Evolutionary conservation across 2,888 invertebrate species (phyloP).

Genomic region (Scelioninae gen. 1): DNA sequence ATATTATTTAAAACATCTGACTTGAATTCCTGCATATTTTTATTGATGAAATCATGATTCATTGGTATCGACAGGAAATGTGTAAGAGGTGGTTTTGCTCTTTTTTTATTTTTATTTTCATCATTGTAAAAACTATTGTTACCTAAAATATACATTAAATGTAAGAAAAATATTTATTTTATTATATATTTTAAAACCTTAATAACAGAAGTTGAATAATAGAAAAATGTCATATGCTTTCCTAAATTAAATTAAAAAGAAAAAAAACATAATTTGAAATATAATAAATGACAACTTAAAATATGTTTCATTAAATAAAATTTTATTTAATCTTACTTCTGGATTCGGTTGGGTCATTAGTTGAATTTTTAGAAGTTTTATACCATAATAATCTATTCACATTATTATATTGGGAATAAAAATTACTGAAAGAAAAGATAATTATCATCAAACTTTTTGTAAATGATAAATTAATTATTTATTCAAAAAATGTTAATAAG

Average conservation of each 20-base stretch:
- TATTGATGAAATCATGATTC: conserved; percentile 86
- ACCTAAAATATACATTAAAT: conserved; percentile 2
- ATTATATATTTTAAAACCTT: neutral
- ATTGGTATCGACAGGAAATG: conserved; percentile 95
- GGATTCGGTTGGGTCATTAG: neutral
- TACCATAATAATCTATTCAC: neutral
- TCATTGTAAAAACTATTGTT: neutral
- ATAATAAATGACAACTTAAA: too few species aligned
- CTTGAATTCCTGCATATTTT: conserved; percentile 89
- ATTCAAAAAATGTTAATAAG: neutral
- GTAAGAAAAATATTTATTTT: neutral
- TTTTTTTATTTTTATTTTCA: conserved; percentile 8
- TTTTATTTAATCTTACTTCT: neutral
- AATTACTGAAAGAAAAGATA: neutral
- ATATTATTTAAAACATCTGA: conserved; percentile 80
- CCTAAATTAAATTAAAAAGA: too few species aligned
- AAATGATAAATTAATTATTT: neutral
- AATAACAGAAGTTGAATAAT: too few species aligned
- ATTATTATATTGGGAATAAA: neutral
- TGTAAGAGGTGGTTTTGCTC: conserved; percentile 90
- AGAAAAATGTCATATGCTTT: too few species aligned
- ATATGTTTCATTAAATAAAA: too few species aligned
- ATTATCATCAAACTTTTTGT: neutral
- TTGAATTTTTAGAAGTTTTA: neutral
- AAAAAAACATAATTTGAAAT: too few species aligned